phyloP scores from a whole-genome alignment of 2,797 vertebrate genomes.

The Megalops cyprinoides region DNA sequence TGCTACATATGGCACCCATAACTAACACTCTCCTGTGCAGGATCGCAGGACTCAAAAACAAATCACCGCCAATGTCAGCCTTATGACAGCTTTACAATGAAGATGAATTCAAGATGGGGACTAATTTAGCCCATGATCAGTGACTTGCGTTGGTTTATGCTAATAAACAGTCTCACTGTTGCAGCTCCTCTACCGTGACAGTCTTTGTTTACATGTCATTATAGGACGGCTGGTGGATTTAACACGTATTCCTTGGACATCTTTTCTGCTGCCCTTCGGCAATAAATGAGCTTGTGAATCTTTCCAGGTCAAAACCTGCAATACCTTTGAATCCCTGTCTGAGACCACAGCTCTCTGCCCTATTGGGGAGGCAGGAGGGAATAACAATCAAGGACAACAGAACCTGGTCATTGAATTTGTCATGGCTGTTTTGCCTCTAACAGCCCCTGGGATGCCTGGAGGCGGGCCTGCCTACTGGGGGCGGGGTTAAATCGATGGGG shows the following conservation, averaged over 20 bases:
- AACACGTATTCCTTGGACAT: not conserved
- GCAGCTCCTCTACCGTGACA: not conserved
- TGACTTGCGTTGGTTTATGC: not conserved
- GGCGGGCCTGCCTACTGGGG: conserved; percentile 39
- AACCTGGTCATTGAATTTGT: conserved; percentile 51
- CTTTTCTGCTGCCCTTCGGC: not conserved
- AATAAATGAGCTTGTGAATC: not conserved
- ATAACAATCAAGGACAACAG: conserved; percentile 36
- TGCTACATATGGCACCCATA: not conserved
- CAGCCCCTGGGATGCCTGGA: conserved; percentile 53
- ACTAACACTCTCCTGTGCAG: not conserved
- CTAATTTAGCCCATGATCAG: conserved; percentile 6
- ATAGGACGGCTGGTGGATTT: not conserved
- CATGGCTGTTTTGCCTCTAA: conserved; percentile 53
- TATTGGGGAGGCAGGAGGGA: not conserved
- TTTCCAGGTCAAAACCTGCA: not conserved
- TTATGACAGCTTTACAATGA: not conserved
- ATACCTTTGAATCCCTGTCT: not conserved
- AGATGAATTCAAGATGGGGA: not conserved
- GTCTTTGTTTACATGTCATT: conserved; percentile 11
- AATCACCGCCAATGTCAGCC: not conserved
- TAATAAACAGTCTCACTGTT: not conserved
- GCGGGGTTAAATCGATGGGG: conserved; percentile 29
- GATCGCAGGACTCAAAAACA: not conserved
- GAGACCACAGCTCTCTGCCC: not conserved